Conservation (phyloP, 1,140 invertebrate species). For the Eupeodes corollae region DNA sequence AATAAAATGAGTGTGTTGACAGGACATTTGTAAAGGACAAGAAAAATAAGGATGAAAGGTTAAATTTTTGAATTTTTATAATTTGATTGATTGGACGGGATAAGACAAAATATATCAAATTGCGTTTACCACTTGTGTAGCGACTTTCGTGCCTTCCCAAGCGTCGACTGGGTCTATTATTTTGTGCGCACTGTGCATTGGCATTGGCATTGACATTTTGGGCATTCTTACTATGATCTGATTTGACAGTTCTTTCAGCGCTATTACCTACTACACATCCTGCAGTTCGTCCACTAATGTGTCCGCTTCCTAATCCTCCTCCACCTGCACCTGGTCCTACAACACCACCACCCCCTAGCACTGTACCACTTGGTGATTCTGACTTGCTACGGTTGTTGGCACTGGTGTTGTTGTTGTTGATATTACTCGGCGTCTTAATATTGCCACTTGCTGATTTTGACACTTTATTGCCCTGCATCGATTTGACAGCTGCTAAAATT, state of each 20-base stretch:
- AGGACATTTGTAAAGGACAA: neutral
- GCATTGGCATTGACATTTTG: constrained; percentile 12
- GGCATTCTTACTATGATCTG: neutral
- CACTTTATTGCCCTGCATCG: neutral
- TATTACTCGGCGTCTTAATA: neutral
- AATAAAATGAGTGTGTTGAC: neutral
- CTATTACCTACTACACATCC: too few relatives aligned
- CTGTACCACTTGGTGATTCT: neutral
- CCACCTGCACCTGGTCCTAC: neutral
- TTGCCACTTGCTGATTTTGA: neutral
- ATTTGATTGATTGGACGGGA: too few relatives aligned
- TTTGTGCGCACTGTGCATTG: constrained; percentile 38
- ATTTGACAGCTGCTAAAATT: constrained; percentile 2
- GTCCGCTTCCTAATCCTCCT: neutral
- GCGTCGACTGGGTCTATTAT: constrained; percentile 66
- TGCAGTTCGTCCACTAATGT: too few relatives aligned
- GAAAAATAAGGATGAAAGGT: constrained; percentile 5
- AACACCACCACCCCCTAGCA: too few relatives aligned
- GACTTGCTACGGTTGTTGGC: neutral
- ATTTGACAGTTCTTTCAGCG: too few relatives aligned
- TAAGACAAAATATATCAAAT: constrained; percentile 8
- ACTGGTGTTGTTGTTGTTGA: neutral
- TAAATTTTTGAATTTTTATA: too few relatives aligned
- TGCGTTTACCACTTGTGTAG: constrained; percentile 81
- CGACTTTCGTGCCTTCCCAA: constrained; percentile 89